Percentiles rank a stretch among this genome's conserved stretches.
Conservation (phyloP, 2,113 vertebrate species). For the Spilogale gracilis region DNA sequence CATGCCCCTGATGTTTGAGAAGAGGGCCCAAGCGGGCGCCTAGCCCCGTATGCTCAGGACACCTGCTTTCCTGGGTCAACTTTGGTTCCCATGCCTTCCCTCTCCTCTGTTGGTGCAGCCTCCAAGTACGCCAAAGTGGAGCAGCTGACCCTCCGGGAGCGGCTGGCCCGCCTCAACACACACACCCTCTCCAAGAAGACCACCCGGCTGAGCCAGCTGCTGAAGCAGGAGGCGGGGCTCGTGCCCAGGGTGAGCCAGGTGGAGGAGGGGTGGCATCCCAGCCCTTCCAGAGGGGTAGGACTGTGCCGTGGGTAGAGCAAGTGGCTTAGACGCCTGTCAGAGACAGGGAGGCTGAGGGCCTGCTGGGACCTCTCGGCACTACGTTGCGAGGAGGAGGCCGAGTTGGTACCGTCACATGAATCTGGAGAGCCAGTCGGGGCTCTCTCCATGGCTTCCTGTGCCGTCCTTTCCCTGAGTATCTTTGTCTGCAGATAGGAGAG, state of each 20-base stretch:
- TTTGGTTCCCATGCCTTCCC: not conserved
- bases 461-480: not conserved
- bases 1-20: not conserved
- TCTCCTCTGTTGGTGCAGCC: constrained; percentile 85
- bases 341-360: not conserved
- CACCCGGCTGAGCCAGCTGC: constrained; percentile 91
- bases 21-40: not conserved
- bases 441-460: not conserved
- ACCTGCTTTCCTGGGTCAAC: not conserved
- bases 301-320: too few relatives aligned
- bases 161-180: constrained; percentile 93
- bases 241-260: constrained; percentile 89
- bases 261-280: not conserved
- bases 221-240: constrained; percentile 95
- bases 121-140: constrained; percentile 95
- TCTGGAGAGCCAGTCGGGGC: not conserved
- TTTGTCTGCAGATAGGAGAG: not conserved
- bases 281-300: not conserved
- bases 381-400: not conserved
- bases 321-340: not conserved
- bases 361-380: not conserved
- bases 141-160: constrained; percentile 93
- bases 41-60: not conserved
- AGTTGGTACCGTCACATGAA: not conserved
- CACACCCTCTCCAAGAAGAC: constrained; percentile 98